Evolutionary conservation across 2,113 vertebrate species (phyloP).

Genomic region (Atrichornis clamosus): DNA sequence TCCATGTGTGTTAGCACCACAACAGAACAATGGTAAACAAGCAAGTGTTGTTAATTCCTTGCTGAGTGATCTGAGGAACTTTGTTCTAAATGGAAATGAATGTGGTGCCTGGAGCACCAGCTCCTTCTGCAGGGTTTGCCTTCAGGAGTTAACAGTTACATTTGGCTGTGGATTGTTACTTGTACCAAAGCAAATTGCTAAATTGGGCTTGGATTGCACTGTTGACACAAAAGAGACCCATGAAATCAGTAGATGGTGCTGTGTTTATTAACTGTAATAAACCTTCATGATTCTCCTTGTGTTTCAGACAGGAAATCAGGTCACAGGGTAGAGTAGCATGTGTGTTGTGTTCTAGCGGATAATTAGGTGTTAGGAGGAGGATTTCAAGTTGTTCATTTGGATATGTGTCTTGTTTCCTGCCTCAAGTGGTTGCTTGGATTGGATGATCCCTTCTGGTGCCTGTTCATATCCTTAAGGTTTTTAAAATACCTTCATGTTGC

Average conservation of each 20-base stretch:
- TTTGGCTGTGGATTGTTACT: neutral
- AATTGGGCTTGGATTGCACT: neutral
- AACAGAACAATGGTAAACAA: neutral
- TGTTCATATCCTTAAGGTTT: neutral
- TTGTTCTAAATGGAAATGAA: neutral
- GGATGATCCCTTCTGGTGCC: neutral
- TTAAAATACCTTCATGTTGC: neutral
- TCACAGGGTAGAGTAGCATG: neutral
- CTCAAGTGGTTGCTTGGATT: neutral
- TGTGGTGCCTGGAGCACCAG: neutral
- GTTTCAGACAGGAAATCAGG: neutral
- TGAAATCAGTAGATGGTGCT: neutral
- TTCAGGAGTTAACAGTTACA: neutral
- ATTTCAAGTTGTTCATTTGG: neutral
- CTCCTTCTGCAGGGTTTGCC: neutral
- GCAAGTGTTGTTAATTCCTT: neutral
- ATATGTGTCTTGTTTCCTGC: neutral
- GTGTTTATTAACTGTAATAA: neutral
- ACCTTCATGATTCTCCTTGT: neutral
- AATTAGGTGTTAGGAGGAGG: neutral
- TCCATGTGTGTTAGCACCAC: neutral
- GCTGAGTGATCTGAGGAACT: neutral
- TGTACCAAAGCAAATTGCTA: rapidly evolving
- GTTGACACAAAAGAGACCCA: neutral
- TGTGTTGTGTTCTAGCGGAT: neutral